Evolutionary conservation across 2,888 invertebrate genomes (phyloP).

Genomic region (Drosophila atripex): DNA sequence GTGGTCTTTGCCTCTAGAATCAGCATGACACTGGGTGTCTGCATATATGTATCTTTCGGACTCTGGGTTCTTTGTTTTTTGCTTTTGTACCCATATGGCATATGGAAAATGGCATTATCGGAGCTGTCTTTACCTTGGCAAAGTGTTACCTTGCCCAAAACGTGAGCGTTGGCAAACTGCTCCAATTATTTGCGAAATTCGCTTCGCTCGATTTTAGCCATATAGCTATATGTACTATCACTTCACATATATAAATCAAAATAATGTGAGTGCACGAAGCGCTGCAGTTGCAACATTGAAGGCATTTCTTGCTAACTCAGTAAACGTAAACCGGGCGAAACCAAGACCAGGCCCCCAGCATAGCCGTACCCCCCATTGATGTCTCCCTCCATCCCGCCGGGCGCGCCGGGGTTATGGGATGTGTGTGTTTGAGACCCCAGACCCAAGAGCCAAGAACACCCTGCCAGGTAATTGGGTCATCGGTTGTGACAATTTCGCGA

Average conservation of each 20-base stretch:
- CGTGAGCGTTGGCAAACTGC: conserved; percentile 53
- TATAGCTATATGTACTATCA: conserved; percentile 30
- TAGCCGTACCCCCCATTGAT: conserved; percentile 1
- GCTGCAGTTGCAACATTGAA: conserved; percentile 69
- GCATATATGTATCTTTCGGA: neutral
- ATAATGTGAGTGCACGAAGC: conserved; percentile 7
- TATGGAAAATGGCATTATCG: conserved; percentile 2
- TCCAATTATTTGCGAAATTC: conserved; percentile 65
- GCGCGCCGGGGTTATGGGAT: neutral
- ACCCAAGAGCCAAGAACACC: conserved; percentile 26
- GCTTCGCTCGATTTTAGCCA: conserved; percentile 24
- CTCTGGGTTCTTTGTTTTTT: neutral
- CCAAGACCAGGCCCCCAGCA: conserved; percentile 31
- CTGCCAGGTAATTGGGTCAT: conserved; percentile 63
- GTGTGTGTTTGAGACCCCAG: conserved; percentile 17
- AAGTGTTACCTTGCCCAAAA: conserved; percentile 49
- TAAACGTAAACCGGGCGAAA: conserved; percentile 45
- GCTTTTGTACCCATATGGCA: conserved; percentile 11
- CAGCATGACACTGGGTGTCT: conserved; percentile 10
- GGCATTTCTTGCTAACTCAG: conserved; percentile 73
- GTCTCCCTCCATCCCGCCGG: neutral
- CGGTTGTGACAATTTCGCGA: conserved; percentile 61
- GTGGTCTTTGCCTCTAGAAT: neutral
- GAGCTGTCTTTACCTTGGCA: conserved; percentile 60
- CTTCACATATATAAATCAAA: neutral